A percentile compares a stretch with the other conserved stretches of the same genome.
These are phyloP conservation scores for Synergus umbraculus DNA, from an alignment of 2,888 invertebrate genomes.

Conservation along the genomic window DNA sequence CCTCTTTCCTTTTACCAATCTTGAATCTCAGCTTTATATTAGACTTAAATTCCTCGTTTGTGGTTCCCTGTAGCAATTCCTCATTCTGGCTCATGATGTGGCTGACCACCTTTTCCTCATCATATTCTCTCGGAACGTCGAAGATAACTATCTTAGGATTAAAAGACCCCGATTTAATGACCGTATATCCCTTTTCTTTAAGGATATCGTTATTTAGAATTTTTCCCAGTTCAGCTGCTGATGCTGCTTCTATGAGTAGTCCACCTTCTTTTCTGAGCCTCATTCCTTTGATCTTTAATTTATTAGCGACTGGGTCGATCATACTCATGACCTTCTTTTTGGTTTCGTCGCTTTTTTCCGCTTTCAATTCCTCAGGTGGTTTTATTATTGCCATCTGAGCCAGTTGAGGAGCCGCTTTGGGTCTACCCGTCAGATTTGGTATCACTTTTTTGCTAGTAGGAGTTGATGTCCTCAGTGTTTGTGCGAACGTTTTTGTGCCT, in stretches of 20 bases:
- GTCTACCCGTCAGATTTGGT: too few species aligned
- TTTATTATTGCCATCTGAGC: too few species aligned
- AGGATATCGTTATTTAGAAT: conserved; percentile 27
- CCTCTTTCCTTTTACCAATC: conserved; percentile 5
- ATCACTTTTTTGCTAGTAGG: too few species aligned
- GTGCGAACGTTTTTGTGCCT: too few species aligned
- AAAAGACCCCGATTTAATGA: conserved; percentile 25
- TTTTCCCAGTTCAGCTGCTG: conserved; percentile 24
- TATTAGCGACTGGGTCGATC: too few species aligned
- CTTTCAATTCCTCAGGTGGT: too few species aligned
- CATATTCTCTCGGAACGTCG: conserved; percentile 11
- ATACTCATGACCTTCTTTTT: too few species aligned
- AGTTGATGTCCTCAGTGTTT: too few species aligned
- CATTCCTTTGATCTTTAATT: too few species aligned
- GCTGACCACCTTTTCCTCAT: neutral
- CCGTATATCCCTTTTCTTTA: conserved; percentile 25
- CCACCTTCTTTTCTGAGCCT: conserved; percentile 43
- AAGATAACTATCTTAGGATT: conserved; percentile 35
- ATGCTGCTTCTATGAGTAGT: conserved; percentile 39
- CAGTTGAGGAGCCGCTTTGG: too few species aligned
- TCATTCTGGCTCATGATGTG: too few species aligned
- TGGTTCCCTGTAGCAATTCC: neutral
- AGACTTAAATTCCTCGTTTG: neutral
- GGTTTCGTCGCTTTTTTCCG: too few species aligned
- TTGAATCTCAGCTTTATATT: conserved; percentile 12